Evolutionary conservation across 2,888 invertebrate species (phyloP).

Genomic region (Gastrophysa polygoni): DNA sequence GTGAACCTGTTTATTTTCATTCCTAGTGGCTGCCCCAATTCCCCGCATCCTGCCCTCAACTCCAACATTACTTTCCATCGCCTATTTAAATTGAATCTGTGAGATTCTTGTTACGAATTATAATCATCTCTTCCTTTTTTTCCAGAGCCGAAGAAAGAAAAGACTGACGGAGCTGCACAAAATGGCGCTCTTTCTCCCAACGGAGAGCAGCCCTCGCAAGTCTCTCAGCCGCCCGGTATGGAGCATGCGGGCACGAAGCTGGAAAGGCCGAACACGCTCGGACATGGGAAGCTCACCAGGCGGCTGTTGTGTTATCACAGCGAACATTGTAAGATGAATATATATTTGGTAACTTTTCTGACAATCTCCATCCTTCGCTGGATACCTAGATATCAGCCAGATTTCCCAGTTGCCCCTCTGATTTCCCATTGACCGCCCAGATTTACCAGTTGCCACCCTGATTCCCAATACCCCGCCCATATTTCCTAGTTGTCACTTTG

Average conservation of each 20-base stretch:
- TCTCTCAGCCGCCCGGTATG: conserved; percentile 50
- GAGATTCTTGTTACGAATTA: too few species aligned
- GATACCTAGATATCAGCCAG: too few species aligned
- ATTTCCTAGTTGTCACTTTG: not conserved
- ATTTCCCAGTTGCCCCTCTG: not conserved
- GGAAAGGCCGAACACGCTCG: conserved; percentile 81
- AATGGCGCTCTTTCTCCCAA: conserved; percentile 70
- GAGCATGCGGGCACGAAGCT: conserved; percentile 60
- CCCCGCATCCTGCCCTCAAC: too few species aligned
- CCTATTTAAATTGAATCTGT: too few species aligned
- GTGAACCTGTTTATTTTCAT: too few species aligned
- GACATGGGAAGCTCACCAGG: conserved; percentile 73
- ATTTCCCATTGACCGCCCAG: not conserved
- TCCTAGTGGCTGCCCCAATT: not conserved
- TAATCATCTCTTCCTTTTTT: conserved; percentile 50
- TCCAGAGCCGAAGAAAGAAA: conserved; percentile 93
- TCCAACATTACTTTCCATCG: too few species aligned
- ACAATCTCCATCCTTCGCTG: too few species aligned
- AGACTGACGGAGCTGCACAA: conserved; percentile 71
- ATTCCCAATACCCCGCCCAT: not conserved
- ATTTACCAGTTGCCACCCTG: not conserved
- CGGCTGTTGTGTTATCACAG: conserved; percentile 81
- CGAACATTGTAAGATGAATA: conserved; percentile 68
- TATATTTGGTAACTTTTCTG: not conserved
- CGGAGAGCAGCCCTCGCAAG: conserved; percentile 58